These are phyloP conservation scores for Popillia japonica DNA, from an alignment of 1,140 invertebrate genomes.

Conservation along the genomic window DNA sequence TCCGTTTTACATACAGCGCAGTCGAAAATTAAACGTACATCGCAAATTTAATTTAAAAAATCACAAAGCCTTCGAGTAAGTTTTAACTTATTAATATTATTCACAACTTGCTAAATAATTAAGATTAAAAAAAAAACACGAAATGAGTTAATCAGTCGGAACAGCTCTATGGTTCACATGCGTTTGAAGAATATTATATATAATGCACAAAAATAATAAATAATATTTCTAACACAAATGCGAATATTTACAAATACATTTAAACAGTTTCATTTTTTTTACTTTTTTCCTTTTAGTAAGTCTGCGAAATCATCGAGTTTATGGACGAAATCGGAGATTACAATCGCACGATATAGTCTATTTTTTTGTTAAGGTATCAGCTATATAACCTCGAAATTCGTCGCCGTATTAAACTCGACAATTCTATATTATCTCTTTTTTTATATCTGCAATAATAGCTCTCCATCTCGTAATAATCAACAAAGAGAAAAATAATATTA, in stretches of 20 bases:
- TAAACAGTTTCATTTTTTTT: not conserved
- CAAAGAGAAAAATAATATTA: slow-evolving; percentile 8
- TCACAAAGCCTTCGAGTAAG: slow-evolving; percentile 29
- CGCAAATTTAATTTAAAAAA: slow-evolving; percentile 13
- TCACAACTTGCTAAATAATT: not conserved
- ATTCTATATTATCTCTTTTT: not conserved
- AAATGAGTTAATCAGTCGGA: slow-evolving; percentile 5
- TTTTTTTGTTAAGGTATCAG: too few relatives aligned
- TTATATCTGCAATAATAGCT: not conserved
- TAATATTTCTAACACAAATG: slow-evolving; percentile 21
- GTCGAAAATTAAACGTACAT: slow-evolving; percentile 8
- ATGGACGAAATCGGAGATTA: not conserved
- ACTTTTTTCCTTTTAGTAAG: not conserved
- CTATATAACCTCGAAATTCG: too few relatives aligned
- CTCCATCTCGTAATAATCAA: not conserved
- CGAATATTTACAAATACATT: not conserved
- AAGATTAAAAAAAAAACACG: not conserved
- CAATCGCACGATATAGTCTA: not conserved
- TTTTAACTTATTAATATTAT: slow-evolving; percentile 17
- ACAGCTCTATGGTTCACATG: slow-evolving; percentile 22
- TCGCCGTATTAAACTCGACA: slow-evolving; percentile 1
- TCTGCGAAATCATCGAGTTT: not conserved
- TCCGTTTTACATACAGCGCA: not conserved
- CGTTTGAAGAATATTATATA: not conserved
- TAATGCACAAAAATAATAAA: slow-evolving; percentile 16